Evolutionary conservation across 2,888 invertebrate genomes (phyloP).

Genomic region (Ophioninae sp.): DNA sequence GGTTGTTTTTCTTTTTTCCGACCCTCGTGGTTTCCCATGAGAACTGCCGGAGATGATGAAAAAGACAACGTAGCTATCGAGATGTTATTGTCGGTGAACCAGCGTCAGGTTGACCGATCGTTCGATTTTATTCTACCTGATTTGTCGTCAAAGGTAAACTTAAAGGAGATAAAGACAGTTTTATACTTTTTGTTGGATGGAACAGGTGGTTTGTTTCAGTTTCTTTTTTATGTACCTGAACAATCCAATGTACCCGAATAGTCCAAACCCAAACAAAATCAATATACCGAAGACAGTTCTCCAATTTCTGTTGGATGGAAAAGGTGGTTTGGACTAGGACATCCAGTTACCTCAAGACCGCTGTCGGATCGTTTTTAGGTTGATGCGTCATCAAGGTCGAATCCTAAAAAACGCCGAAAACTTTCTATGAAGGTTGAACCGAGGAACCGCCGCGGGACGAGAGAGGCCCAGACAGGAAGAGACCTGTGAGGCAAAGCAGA

Average conservation of each 20-base stretch:
- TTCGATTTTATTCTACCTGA: neutral
- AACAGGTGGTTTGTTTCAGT: too few relatives aligned
- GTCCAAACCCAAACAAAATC: too few relatives aligned
- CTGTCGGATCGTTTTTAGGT: too few relatives aligned
- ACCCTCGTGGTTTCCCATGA: neutral
- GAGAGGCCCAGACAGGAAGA: conserved; percentile 64
- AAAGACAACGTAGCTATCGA: neutral
- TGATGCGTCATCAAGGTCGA: conserved; percentile 33
- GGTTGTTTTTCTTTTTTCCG: neutral
- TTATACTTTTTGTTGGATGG: too few relatives aligned
- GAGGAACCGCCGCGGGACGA: conserved; percentile 42
- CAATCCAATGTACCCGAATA: too few relatives aligned
- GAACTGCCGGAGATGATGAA: neutral
- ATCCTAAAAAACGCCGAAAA: conserved; percentile 31
- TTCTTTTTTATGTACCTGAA: too few relatives aligned
- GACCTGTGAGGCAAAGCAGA: conserved; percentile 65
- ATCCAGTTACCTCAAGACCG: too few relatives aligned
- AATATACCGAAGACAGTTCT: too few relatives aligned
- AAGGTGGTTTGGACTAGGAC: too few relatives aligned
- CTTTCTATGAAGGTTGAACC: conserved; percentile 10
- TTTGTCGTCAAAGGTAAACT: neutral
- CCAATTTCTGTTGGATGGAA: too few relatives aligned
- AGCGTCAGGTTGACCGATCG: neutral
- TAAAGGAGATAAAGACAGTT: too few relatives aligned
- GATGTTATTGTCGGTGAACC: conserved; percentile 1